phyloP scores from a whole-genome alignment of 2,797 vertebrate genomes.

The Halcyon smyrnensis region DNA sequence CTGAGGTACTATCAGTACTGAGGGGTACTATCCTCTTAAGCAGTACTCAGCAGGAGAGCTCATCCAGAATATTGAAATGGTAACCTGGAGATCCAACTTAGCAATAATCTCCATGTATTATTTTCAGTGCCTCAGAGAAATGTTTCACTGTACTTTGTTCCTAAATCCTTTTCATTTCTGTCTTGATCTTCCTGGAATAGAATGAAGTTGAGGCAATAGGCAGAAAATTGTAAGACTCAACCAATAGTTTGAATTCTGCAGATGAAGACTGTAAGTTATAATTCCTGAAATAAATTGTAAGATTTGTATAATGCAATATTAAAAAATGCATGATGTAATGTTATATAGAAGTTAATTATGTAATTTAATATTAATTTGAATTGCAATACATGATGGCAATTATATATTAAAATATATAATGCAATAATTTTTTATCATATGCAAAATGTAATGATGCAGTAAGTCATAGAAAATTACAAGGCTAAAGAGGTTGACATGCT shows the following conservation, averaged over 20 bases:
- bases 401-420: background rate
- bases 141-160: background rate
- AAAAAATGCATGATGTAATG: background rate
- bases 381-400: background rate
- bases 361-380: background rate
- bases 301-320: background rate
- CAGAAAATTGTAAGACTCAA: background rate
- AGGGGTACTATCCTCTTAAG: background rate
- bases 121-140: background rate
- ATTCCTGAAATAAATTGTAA: background rate
- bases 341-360: background rate
- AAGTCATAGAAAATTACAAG: background rate
- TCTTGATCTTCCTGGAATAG: background rate
- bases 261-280: background rate
- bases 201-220: background rate
- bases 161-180: background rate
- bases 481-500: background rate
- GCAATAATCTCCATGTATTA: background rate
- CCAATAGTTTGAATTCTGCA: background rate
- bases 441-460: background rate
- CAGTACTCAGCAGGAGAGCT: background rate
- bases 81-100: fast-evolving
- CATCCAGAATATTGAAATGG: background rate
- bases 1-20: background rate
- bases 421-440: background rate